Evolutionary conservation across 2,888 invertebrate genomes (phyloP).

Genomic region (Acrobasis consociella): DNA sequence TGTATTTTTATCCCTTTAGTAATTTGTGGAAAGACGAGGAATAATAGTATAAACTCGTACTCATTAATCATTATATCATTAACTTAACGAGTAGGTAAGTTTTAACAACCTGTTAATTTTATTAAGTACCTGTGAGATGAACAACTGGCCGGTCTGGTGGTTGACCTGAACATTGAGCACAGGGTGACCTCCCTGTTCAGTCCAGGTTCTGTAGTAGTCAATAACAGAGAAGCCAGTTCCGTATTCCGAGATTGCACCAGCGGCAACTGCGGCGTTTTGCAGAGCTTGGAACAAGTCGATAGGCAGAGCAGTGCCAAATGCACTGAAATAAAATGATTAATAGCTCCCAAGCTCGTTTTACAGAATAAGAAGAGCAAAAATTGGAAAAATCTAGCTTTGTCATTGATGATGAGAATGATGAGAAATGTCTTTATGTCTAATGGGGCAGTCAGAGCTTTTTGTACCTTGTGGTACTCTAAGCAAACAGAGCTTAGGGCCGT

Average conservation of each 20-base stretch:
- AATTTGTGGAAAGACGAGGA: too few species aligned
- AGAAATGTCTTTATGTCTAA: too few species aligned
- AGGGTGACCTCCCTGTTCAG: constrained; percentile 84
- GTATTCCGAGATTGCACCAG: constrained; percentile 55
- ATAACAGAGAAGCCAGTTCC: constrained; percentile 60
- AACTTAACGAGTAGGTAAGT: too few species aligned
- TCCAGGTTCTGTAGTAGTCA: constrained; percentile 75
- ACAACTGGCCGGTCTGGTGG: constrained; percentile 63
- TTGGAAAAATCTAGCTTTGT: too few species aligned
- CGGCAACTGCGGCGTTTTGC: constrained; percentile 49
- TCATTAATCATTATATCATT: too few species aligned
- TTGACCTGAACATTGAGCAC: constrained; percentile 79
- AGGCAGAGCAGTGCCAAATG: constrained; percentile 70
- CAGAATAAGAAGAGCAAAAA: too few species aligned
- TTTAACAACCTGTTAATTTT: neutral
- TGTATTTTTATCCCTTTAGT: too few species aligned
- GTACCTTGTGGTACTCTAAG: too few species aligned
- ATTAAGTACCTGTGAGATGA: constrained; percentile 65
- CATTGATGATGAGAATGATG: neutral
- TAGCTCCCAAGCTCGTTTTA: neutral
- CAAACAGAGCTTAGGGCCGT: too few species aligned
- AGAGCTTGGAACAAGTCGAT: constrained; percentile 75
- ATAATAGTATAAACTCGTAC: too few species aligned
- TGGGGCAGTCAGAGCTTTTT: too few species aligned
- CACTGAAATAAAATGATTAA: constrained; percentile 42